Evolutionary conservation across 2,113 vertebrate genomes (phyloP).

Genomic region (Halichoerus grypus): DNA sequence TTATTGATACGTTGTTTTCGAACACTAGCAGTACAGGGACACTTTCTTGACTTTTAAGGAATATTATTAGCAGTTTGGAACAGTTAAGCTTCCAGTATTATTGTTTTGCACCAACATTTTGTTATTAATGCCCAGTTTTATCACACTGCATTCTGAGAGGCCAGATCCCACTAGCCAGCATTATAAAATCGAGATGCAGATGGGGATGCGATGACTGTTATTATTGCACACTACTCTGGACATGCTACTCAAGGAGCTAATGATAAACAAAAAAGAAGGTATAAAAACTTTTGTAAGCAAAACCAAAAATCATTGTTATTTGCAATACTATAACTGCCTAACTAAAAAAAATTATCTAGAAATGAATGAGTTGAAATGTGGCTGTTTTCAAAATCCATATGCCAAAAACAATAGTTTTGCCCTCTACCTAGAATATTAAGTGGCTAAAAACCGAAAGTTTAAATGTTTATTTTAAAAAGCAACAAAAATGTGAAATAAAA

Average conservation of each 20-base stretch:
- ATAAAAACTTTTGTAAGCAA: not conserved
- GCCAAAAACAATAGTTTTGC: not conserved
- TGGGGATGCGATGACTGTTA: too few relatives aligned
- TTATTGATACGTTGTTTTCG: not conserved
- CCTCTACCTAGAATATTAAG: not conserved
- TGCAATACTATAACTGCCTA: not conserved
- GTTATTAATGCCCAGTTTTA: not conserved
- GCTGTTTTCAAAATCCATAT: not conserved
- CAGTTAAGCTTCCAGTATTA: not conserved
- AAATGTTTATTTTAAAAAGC: not conserved
- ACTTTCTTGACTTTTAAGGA: not conserved
- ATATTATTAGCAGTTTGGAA: not conserved
- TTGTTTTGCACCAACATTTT: not conserved
- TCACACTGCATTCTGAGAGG: not conserved
- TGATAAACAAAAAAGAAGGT: not conserved
- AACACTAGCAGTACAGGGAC: not conserved
- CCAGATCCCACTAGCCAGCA: not conserved
- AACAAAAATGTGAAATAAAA: not conserved
- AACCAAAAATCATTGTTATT: not conserved
- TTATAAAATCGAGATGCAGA: not conserved
- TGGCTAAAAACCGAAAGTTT: not conserved
- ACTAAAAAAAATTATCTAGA: not conserved
- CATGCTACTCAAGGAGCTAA: not conserved
- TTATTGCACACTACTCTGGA: not conserved
- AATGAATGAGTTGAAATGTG: not conserved